phyloP scores from a whole-genome alignment of 2,797 vertebrate genomes.

The Ctenosaura bakeri region DNA sequence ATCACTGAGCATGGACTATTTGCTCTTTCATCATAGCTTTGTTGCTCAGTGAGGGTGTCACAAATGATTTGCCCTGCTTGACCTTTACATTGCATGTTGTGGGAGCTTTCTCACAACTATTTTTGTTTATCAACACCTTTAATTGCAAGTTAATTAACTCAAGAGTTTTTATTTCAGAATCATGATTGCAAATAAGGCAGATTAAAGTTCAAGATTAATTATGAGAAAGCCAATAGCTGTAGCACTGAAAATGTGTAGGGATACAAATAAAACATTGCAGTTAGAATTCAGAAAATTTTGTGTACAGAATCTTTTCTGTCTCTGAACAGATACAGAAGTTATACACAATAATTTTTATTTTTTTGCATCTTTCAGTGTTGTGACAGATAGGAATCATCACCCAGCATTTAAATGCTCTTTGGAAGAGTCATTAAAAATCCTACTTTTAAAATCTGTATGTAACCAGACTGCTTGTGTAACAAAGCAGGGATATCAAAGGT shows the following conservation, averaged over 20 bases:
- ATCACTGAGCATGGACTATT: background rate
- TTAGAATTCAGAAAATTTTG: background rate
- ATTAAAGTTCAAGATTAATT: background rate
- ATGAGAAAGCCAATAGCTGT: background rate
- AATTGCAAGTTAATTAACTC: background rate
- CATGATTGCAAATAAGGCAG: background rate
- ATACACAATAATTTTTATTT: background rate
- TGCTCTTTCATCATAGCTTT: background rate
- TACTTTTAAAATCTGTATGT: background rate
- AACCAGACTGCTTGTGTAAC: conserved; percentile 8
- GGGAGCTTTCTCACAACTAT: background rate
- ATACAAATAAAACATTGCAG: conserved; percentile 10
- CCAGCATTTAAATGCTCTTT: conserved; percentile 17
- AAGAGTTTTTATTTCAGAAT: background rate
- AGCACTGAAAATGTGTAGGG: background rate
- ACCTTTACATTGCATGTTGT: background rate
- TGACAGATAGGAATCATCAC: background rate
- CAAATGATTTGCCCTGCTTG: too few species aligned
- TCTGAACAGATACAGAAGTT: background rate
- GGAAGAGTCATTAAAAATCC: background rate
- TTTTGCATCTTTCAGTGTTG: background rate
- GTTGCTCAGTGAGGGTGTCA: background rate
- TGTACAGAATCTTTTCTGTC: too few species aligned
- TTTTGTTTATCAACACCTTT: background rate
- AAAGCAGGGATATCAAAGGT: conserved; percentile 14